These are phyloP conservation scores for Abrostola tripartita DNA, from an alignment of 2,888 invertebrate species.

Conservation along the genomic window DNA sequence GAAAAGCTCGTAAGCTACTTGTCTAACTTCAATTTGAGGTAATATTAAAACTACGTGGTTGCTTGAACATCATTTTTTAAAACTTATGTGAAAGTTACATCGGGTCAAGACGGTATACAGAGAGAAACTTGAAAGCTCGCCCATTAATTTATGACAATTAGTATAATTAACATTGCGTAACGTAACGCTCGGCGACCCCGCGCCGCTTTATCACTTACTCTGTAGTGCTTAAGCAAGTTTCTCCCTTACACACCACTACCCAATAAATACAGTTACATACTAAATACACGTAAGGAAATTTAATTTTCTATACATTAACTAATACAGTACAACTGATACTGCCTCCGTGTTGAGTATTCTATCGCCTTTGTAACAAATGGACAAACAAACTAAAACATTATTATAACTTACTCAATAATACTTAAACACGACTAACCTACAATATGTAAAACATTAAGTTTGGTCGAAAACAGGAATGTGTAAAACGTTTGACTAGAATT, in stretches of 20 bases:
- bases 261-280: conserved; percentile 62
- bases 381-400: conserved; percentile 53
- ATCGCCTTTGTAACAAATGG: conserved; percentile 28
- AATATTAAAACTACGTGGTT: conserved; percentile 48
- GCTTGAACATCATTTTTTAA: conserved; percentile 56
- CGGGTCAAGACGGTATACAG: conserved; percentile 54
- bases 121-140: conserved; percentile 72
- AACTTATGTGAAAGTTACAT: conserved; percentile 63
- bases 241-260: conserved; percentile 54
- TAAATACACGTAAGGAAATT: conserved; percentile 62
- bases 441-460: conserved; percentile 77
- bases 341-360: conserved; percentile 53
- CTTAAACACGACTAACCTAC: conserved; percentile 53
- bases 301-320: conserved; percentile 57
- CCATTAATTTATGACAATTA: conserved; percentile 79
- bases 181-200: conserved; percentile 66
- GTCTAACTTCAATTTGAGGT: conserved; percentile 49
- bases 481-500: conserved; percentile 88
- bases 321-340: conserved; percentile 35
- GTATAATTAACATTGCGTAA: conserved; percentile 79
- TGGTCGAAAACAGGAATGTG: conserved; percentile 88
- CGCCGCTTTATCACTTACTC: conserved; percentile 49
- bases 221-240: conserved; percentile 43
- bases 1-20: conserved; percentile 31
- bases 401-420: conserved; percentile 56